phyloP scores from a whole-genome alignment of 2,797 vertebrate genomes.

The Adelosebastes latens region DNA sequence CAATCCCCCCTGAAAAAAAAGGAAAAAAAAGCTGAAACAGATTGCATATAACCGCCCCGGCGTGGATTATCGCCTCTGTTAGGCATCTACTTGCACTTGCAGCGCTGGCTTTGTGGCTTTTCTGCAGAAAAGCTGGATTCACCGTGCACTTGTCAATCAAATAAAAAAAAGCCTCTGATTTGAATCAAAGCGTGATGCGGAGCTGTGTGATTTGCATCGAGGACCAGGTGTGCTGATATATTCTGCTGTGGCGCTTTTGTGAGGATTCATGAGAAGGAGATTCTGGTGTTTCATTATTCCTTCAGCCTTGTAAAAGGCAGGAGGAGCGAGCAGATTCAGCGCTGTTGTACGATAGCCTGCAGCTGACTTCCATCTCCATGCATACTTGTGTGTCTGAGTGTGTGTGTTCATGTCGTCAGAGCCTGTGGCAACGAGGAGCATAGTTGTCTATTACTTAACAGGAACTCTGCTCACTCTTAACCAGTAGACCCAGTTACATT shows the following conservation, averaged over 20 bases:
- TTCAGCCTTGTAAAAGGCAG: background rate
- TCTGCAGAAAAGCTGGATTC: constrained; percentile 2
- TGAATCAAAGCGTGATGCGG: constrained; percentile 7
- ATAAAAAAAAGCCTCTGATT: constrained; percentile 30
- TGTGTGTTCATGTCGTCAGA: background rate
- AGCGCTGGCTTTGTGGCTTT: constrained; percentile 11
- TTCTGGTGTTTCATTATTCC: constrained; percentile 18
- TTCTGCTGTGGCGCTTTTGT: constrained; percentile 1
- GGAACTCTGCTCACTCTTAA: background rate
- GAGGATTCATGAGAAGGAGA: background rate
- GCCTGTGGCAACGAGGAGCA: background rate
- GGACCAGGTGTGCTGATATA: constrained; percentile 31
- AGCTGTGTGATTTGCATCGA: constrained; percentile 25
- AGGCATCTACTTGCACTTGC: constrained; percentile 34
- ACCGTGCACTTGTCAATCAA: constrained; percentile 21
- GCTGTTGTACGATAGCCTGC: constrained; percentile 8
- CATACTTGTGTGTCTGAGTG: constrained; percentile 6
- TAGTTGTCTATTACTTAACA: constrained; percentile 1
- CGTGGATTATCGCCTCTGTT: constrained; percentile 36
- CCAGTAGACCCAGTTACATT: background rate
- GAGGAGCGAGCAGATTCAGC: constrained; percentile 19
- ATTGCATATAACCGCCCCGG: constrained; percentile 1
- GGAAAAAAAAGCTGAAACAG: constrained; percentile 11
- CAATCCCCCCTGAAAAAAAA: background rate
- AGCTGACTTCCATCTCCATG: constrained; percentile 25